Base-by-base conservation (phyloP, 2,888 invertebrate genomes). In the Linyphia triangularis region DNA sequence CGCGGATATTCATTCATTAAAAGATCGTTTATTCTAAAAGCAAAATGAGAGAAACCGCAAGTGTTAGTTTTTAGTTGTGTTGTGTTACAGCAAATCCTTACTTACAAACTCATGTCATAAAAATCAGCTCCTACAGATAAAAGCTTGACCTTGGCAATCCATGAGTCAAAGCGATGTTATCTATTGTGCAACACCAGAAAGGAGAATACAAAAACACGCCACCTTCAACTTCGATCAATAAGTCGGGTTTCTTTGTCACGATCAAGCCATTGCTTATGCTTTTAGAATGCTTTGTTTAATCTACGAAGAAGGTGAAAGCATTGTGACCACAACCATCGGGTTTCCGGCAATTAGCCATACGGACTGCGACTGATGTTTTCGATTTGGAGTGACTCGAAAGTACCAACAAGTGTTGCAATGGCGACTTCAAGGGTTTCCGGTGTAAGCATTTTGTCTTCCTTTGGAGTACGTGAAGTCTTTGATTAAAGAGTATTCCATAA, bases 131-230 rank as follows among this genome's bases (percentile, higher is more conserved):
- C 26, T 24, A 33, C 61, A 67, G 67, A 70, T 69, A 85, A 85
- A 84, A 77, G 69, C 19, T 72, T 70, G 78, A 78, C 78, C 85
- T 78, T 85, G 78, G 61, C 70, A 78, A 79, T 72, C 22, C 63
- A 85, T 85, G 78, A 85, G 75, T 85, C 85, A 85, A 85, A 77
- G 77, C 78, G 85, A 85, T 85, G 85, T 33, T 78, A 79, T 85
- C 85, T 63, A 79, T 85, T 85, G 85, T 85, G 85, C 70, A 85
- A 85, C 78, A 79, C 43, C 69, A 63, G 61, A 85, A 85, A 85
- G 61, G 57, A 26, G 30, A 85, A 84, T 67, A 40, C 57, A 85
- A 85, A 85, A 78, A 26, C 77, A 67, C 63, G 43, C 85, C 67
- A 75, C 84, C 84, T 73, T 84, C 33, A 33, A 65, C 67, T 84